Base-by-base conservation (phyloP, 1,140 invertebrate species). In the Lysiphlebus fabarum region DNA sequence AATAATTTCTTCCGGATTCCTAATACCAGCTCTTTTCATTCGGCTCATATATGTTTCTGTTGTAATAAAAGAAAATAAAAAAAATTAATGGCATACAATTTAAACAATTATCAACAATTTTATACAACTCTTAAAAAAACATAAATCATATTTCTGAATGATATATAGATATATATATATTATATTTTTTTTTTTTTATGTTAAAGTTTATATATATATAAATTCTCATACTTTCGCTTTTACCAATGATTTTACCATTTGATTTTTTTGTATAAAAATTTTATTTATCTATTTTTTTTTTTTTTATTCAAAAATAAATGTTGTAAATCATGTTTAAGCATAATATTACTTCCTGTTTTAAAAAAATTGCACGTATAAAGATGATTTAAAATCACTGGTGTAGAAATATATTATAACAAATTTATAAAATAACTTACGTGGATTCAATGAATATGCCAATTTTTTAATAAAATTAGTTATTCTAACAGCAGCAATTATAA, bases 401-500 rank as follows among this genome's bases (percentile, higher is more conserved):
- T 26, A 26, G 17, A 26, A 26, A 26, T 26, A 26, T 26, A 26
- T n/a, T n/a, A 26, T 26, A 4, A 26, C 17, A 56, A n/a, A 38
- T 51, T 14, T 40, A 51, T 37, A 62, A 57, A 10, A 65, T 5
- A 14, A 85, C 86, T 88, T 85, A 92, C 90, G 84, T 77, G 90
- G 90, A 80, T 82, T 90, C 41, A 92, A 76, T 10, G 90, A 88
- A 70, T 92, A 92, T 10, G 87, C 85, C 44, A 92, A 75, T 74
- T 92, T 91, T 76, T 90, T 91, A 51, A 90, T 83, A 67, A 92
- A 92, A 75, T 91, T 91, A 1, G 88, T 85, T 44, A 92, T 75
- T 69, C 88, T 81, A n/a, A 92, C 90, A 4, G 89, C 88, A 33
- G 90, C 70, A 51, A 91, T 88, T 65, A 92, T 91, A 41, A 92